A percentile compares a stretch with the other conserved stretches of the same genome.
These are phyloP conservation scores for Macrostomum lignano DNA, from an alignment of 1,140 invertebrate species.

Conservation along the genomic window DNA sequence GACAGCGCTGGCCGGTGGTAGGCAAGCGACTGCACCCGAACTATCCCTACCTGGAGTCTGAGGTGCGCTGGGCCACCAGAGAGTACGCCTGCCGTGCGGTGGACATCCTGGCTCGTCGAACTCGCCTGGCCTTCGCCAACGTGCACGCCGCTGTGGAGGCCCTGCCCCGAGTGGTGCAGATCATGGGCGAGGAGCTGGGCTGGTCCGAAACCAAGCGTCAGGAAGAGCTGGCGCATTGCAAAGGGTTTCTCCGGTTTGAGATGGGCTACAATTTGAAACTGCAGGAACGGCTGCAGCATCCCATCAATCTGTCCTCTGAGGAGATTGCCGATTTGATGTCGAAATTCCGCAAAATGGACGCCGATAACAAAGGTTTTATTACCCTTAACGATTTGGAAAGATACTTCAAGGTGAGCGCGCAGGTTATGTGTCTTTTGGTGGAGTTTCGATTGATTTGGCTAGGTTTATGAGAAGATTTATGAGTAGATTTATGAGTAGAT, in stretches of 20 bases:
- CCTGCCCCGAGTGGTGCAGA: constrained; percentile 58
- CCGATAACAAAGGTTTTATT: neutral
- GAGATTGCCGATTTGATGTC: neutral
- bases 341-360: neutral
- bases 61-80: constrained; percentile 33
- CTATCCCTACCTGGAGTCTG: constrained; percentile 92
- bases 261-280: neutral
- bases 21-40: constrained; percentile 67
- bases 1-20: constrained; percentile 74
- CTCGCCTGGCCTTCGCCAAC: constrained; percentile 76
- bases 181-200: constrained; percentile 77
- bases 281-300: neutral
- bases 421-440: too few relatives aligned
- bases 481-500: too few relatives aligned
- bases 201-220: constrained; percentile 46
- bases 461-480: too few relatives aligned
- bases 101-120: constrained; percentile 71
- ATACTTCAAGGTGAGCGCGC: constrained; percentile 1
- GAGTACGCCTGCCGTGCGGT: constrained; percentile 57
- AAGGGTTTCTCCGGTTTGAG: neutral
- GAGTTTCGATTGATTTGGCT: too few relatives aligned
- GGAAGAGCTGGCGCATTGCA: constrained; percentile 26
- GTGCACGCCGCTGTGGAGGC: constrained; percentile 75
- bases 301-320: neutral
- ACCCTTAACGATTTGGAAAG: constrained; percentile 1